A percentile compares a stretch with the other conserved stretches of the same genome.
These are phyloP conservation scores for Chaetodon trifasciatus DNA, from an alignment of 2,797 vertebrate species.

Conservation along the genomic window DNA sequence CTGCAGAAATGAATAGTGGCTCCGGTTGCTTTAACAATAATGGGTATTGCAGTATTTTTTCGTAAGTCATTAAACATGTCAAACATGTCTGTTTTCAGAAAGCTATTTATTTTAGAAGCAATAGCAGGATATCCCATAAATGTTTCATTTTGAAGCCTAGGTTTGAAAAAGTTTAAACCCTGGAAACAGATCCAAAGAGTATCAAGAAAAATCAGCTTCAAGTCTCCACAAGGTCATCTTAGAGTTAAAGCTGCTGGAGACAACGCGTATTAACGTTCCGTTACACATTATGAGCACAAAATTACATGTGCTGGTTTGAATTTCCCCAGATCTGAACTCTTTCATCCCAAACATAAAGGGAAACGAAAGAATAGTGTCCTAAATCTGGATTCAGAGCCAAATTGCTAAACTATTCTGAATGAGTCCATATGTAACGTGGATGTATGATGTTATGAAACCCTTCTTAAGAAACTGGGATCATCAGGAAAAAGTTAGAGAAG, in stretches of 20 bases:
- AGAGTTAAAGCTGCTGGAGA: conserved; percentile 15
- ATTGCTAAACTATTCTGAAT: neutral
- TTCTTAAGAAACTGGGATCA: neutral
- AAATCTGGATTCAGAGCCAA: conserved; percentile 6
- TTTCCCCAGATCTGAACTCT: conserved; percentile 3
- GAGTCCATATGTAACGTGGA: neutral
- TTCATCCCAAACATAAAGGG: neutral
- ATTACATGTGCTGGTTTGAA: neutral
- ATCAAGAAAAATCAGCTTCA: neutral
- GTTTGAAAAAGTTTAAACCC: neutral
- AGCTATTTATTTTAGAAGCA: neutral
- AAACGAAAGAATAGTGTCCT: neutral
- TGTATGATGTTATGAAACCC: neutral
- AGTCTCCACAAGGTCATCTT: neutral
- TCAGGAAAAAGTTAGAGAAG: conserved; percentile 26
- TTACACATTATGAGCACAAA: neutral
- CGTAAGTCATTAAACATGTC: neutral
- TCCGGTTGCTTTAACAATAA: conserved; percentile 1
- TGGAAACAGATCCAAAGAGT: neutral
- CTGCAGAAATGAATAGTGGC: neutral
- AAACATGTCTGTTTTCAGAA: neutral
- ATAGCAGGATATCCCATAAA: neutral
- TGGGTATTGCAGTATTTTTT: conserved; percentile 13
- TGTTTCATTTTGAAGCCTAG: conserved; percentile 5
- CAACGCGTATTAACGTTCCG: neutral